Evolutionary conservation across 2,797 vertebrate genomes (phyloP).

Genomic region (Parotocinclus haroldoi): DNA sequence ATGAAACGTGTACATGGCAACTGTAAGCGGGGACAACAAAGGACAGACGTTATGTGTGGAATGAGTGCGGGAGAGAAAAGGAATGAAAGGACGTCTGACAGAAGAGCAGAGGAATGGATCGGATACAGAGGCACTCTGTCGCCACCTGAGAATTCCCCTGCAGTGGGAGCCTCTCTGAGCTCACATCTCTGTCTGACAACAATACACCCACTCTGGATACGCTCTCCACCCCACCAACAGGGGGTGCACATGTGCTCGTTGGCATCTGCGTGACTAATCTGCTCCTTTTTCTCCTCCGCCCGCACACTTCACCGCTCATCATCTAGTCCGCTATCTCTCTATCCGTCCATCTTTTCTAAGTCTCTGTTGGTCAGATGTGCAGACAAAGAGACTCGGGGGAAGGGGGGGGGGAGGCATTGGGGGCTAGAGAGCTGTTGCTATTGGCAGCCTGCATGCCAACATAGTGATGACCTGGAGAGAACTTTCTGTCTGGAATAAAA

Average conservation of each 20-base stretch:
- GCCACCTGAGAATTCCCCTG: constrained; percentile 47
- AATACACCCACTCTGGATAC: constrained; percentile 71
- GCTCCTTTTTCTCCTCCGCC: constrained; percentile 59
- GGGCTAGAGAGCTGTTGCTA: constrained; percentile 60
- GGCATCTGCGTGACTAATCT: constrained; percentile 76
- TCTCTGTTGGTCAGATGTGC: constrained; percentile 38
- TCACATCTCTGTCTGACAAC: constrained; percentile 66
- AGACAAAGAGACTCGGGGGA: constrained; percentile 56
- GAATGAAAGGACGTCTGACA: constrained; percentile 18
- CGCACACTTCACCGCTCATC: constrained; percentile 38
- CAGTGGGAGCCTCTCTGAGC: constrained; percentile 68
- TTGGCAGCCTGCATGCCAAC: constrained; percentile 64
- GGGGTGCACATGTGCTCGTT: constrained; percentile 74
- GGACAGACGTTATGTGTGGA: not conserved
- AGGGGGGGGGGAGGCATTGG: not conserved
- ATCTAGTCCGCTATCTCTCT: constrained; percentile 24
- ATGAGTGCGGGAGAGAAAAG: constrained; percentile 14
- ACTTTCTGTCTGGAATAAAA: constrained; percentile 61
- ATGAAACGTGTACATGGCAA: too few relatives aligned
- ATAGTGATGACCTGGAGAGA: constrained; percentile 61
- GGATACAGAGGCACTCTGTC: constrained; percentile 29
- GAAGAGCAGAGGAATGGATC: constrained; percentile 30
- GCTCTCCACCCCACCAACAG: constrained; percentile 71
- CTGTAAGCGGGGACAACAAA: not conserved
- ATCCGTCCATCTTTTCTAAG: constrained; percentile 24